Conservation (phyloP, 2,113 vertebrate species). For the Tupaia tana region DNA sequence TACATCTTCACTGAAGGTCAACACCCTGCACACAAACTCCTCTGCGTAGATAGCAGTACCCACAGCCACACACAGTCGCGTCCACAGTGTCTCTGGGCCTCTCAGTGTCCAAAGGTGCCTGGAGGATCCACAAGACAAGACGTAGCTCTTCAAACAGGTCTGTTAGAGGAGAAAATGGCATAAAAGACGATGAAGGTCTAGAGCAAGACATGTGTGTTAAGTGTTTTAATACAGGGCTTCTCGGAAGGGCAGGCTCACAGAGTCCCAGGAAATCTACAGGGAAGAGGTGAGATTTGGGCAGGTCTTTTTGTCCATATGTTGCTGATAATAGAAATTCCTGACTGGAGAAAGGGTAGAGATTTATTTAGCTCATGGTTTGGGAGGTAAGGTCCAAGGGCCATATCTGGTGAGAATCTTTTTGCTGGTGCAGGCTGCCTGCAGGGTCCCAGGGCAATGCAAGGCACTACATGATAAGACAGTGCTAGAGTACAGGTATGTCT, state of each 20-base stretch:
- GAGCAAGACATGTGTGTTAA: accelerated
- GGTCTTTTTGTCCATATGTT: no score
- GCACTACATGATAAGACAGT: no score
- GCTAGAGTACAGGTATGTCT: no score
- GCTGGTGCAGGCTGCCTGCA: no score
- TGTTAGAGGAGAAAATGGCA: neutral
- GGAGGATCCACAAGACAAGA: neutral
- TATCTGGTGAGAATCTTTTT: no score
- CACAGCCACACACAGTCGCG: accelerated
- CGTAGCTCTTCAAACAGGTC: neutral
- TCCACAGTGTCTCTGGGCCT: accelerated
- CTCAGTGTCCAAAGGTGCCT: neutral
- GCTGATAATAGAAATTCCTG: no score
- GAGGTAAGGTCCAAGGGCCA: no score
- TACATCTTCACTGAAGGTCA: neutral
- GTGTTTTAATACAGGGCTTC: neutral
- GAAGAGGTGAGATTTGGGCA: neutral
- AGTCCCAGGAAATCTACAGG: neutral
- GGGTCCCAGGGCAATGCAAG: no score
- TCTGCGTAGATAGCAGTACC: accelerated
- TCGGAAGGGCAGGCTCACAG: neutral
- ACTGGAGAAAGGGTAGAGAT: no score
- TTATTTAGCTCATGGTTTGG: no score
- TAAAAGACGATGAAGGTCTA: neutral
- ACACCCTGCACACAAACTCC: accelerated